Evolutionary conservation across 2,888 invertebrate genomes (phyloP).

Genomic region (Hyposoter didymator): DNA sequence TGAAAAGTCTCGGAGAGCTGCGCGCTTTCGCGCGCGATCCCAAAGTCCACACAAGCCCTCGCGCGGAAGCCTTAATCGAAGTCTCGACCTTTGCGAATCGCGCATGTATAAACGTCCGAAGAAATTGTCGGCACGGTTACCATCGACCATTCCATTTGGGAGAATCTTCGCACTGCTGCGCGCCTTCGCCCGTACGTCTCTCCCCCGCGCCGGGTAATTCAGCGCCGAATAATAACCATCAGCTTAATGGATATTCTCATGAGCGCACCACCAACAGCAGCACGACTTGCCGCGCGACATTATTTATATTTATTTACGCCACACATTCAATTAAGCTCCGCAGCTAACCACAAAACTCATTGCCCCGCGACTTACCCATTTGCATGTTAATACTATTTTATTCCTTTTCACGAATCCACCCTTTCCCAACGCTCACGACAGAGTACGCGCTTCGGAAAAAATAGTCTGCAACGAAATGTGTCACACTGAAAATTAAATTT

Average conservation of each 20-base stretch:
- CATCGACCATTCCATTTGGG: slow-evolving; percentile 43
- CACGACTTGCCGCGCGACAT: slow-evolving; percentile 72
- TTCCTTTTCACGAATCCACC: slow-evolving; percentile 10
- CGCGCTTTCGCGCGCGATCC: slow-evolving; percentile 64
- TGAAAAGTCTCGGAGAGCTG: slow-evolving; percentile 32
- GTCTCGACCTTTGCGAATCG: slow-evolving; percentile 79
- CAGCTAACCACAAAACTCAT: slow-evolving; percentile 82
- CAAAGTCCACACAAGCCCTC: slow-evolving; percentile 63
- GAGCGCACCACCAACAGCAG: background rate
- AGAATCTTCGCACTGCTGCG: slow-evolving; percentile 10
- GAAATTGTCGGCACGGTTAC: slow-evolving; percentile 47
- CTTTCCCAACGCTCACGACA: too few species aligned
- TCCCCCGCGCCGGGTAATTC: background rate
- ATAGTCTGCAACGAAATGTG: slow-evolving; percentile 39
- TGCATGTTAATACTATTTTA: slow-evolving; percentile 80
- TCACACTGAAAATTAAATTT: slow-evolving; percentile 25
- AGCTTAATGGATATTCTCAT: slow-evolving; percentile 61
- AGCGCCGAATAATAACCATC: slow-evolving; percentile 53
- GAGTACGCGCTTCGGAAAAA: background rate
- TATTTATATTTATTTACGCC: slow-evolving; percentile 84
- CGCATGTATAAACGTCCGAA: slow-evolving; percentile 15
- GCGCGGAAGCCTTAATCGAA: slow-evolving; percentile 78
- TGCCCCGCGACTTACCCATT: slow-evolving; percentile 74
- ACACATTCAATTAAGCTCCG: slow-evolving; percentile 82
- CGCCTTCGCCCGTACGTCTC: background rate